Conservation (phyloP, 37 sponge, comb jelly and placozoan species). For the Crambe crambe region DNA sequence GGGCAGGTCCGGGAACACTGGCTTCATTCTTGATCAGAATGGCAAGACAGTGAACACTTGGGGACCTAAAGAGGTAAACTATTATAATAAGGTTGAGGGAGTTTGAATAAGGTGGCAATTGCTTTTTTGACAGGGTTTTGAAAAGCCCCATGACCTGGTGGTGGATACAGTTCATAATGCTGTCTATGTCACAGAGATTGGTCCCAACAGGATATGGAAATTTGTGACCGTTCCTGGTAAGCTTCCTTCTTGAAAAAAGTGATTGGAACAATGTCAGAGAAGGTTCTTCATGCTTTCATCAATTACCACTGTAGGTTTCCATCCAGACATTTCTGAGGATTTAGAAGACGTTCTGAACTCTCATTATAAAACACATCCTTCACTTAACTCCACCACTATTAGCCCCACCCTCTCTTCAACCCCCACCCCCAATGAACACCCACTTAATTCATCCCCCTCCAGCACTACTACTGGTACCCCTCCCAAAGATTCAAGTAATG, state of each 20-base stretch:
- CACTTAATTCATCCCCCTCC: neutral
- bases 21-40: conserved; percentile 40
- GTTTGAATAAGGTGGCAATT: neutral
- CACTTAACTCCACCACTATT: too few relatives aligned
- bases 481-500: neutral
- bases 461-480: neutral
- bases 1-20: neutral
- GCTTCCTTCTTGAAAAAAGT: neutral
- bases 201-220: conserved; percentile 79
- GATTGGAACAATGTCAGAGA: neutral
- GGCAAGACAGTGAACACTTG: conserved; percentile 40
- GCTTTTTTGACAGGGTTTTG: conserved; percentile 46
- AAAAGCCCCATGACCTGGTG: conserved; percentile 66
- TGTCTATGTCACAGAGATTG: conserved; percentile 67
- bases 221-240: conserved; percentile 49
- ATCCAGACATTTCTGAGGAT: neutral
- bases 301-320: too few relatives aligned
- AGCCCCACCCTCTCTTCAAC: too few relatives aligned
- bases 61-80: conserved; percentile 33
- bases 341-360: neutral
- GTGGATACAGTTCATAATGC: conserved; percentile 28
- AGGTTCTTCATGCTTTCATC: neutral
- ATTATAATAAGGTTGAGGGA: neutral
- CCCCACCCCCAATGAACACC: neutral
- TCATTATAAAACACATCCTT: neutral